phyloP scores from a whole-genome alignment of 2,888 invertebrate species.

The Lamproptera curius region DNA sequence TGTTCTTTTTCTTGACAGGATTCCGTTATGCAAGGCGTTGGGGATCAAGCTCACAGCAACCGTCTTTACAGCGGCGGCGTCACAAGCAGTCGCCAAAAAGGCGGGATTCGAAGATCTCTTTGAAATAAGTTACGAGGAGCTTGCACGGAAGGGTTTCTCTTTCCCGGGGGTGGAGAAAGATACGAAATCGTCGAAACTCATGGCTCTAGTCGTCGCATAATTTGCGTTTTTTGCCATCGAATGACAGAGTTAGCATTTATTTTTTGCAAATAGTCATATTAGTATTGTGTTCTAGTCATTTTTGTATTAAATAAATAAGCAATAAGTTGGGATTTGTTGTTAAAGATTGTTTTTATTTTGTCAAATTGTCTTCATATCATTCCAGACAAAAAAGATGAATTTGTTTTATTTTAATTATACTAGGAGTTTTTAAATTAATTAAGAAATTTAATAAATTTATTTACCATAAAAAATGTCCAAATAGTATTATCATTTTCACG shows the following conservation, averaged over 20 bases:
- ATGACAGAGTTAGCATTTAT: too few species aligned
- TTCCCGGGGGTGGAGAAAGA: conserved; percentile 61
- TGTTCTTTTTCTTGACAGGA: too few species aligned
- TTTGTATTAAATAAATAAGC: neutral
- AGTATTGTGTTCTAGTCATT: neutral
- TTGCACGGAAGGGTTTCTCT: conserved; percentile 55
- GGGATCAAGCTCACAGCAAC: conserved; percentile 67
- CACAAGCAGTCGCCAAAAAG: conserved; percentile 70
- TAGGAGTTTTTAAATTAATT: too few species aligned
- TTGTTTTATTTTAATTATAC: too few species aligned
- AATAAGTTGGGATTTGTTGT: neutral
- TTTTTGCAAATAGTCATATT: neutral
- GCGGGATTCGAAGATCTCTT: conserved; percentile 64
- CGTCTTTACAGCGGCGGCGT: conserved; percentile 72
- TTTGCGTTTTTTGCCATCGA: neutral
- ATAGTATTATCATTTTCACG: too few species aligned
- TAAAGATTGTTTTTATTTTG: neutral
- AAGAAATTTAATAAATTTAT: too few species aligned
- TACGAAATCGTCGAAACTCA: conserved; percentile 62
- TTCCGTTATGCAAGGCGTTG: conserved; percentile 70
- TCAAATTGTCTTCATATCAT: too few species aligned
- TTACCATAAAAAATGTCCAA: too few species aligned
- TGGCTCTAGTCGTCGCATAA: conserved; percentile 55
- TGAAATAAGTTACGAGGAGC: conserved; percentile 64
- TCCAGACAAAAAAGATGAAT: too few species aligned